phyloP scores from a whole-genome alignment of 2,888 invertebrate genomes.

The Heliconius sara region DNA sequence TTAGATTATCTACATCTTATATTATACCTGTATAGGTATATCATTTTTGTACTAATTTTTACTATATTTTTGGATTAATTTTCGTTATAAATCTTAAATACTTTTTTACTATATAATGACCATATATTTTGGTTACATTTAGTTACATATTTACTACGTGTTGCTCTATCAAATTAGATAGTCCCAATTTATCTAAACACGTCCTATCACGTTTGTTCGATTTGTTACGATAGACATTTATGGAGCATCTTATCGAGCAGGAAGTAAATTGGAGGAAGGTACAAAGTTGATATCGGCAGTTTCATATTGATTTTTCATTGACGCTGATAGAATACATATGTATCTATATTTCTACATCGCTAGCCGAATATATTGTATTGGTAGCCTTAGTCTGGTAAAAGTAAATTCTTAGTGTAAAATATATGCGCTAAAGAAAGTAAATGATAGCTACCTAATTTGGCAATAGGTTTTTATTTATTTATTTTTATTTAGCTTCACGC shows the following conservation, averaged over 20 bases:
- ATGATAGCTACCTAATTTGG: neutral
- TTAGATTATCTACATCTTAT: neutral
- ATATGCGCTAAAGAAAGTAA: neutral
- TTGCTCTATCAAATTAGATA: slow-evolving; percentile 4
- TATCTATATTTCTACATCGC: neutral
- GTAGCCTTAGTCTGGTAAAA: neutral
- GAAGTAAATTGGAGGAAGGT: slow-evolving; percentile 15
- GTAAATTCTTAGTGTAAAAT: neutral
- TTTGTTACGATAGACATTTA: slow-evolving; percentile 15
- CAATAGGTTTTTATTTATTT: neutral
- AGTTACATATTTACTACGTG: too few species aligned
- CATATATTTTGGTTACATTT: neutral
- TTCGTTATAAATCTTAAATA: neutral
- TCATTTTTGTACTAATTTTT: neutral
- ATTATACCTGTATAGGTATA: neutral
- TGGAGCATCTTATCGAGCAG: slow-evolving; percentile 19
- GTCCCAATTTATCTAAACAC: slow-evolving; percentile 12
- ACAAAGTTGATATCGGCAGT: slow-evolving; percentile 25
- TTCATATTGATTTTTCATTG: slow-evolving; percentile 29
- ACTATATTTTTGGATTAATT: neutral
- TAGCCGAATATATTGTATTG: neutral
- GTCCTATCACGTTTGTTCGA: slow-evolving; percentile 20
- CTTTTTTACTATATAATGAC: neutral
- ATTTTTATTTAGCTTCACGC: too few species aligned
- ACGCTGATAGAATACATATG: neutral